Conservation (phyloP, 2,888 invertebrate species). For the Epinotia nisella region DNA sequence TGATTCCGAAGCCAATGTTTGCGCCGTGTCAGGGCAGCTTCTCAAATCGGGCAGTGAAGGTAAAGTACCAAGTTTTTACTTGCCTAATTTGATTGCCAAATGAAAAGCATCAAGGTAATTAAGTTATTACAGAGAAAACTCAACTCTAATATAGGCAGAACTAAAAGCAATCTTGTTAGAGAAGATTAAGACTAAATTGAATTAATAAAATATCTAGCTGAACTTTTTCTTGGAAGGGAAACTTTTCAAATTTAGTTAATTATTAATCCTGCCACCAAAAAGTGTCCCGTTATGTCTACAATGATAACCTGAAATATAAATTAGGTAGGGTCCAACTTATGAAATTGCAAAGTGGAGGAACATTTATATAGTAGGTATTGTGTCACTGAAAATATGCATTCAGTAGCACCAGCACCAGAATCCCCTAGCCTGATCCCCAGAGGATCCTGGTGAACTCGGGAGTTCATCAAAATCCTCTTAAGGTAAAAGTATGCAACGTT, state of each 20-base stretch:
- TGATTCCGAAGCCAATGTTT: slow-evolving; percentile 34
- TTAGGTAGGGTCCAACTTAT: too few relatives aligned
- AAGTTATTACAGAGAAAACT: slow-evolving; percentile 16
- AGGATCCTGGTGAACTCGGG: too few relatives aligned
- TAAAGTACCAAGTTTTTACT: slow-evolving; percentile 10
- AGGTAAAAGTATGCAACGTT: too few relatives aligned
- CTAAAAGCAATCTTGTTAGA: slow-evolving; percentile 3
- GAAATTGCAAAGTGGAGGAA: too few relatives aligned
- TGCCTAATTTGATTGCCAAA: slow-evolving; percentile 19
- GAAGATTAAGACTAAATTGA: not conserved
- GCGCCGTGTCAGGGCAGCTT: slow-evolving; percentile 19
- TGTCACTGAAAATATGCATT: too few relatives aligned
- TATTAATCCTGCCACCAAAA: not conserved
- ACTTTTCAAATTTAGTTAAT: not conserved
- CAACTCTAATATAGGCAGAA: not conserved
- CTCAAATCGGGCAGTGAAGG: not conserved
- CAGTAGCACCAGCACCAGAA: too few relatives aligned
- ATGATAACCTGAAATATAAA: not conserved
- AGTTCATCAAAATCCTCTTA: too few relatives aligned
- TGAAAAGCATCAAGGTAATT: slow-evolving; percentile 13
- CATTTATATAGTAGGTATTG: too few relatives aligned
- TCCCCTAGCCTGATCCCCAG: too few relatives aligned
- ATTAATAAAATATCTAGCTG: slow-evolving; percentile 5
- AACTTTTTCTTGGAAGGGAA: not conserved
- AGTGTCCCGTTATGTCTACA: not conserved